A percentile compares a stretch with the other conserved stretches of the same genome.
These are phyloP conservation scores for Taxidea taxus DNA, from an alignment of 2,113 vertebrate species.

Conservation along the genomic window DNA sequence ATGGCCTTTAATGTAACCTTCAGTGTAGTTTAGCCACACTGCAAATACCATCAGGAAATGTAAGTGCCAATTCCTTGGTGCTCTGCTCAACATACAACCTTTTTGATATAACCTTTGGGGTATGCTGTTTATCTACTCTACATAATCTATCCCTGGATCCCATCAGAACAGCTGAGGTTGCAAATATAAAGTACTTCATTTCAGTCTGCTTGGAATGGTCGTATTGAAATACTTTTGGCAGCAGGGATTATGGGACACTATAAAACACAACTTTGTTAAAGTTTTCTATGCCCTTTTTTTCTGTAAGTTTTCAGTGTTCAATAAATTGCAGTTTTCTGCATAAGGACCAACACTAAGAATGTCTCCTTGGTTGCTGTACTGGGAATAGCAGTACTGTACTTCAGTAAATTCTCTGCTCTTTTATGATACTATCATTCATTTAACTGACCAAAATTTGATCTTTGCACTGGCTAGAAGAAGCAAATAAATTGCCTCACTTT, in stretches of 20 bases:
- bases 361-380: background rate
- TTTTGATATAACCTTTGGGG: conserved; percentile 54
- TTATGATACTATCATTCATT: background rate
- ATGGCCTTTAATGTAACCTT: conserved; percentile 24
- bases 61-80: conserved; percentile 38
- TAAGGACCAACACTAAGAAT: background rate
- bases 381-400: background rate
- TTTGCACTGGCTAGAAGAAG: background rate
- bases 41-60: conserved; percentile 13
- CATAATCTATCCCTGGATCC: conserved; percentile 48
- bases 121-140: conserved; percentile 52
- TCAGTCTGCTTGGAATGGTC: conserved; percentile 37
- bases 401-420: background rate
- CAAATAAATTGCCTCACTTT: background rate
- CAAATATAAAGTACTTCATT: conserved; percentile 48
- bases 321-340: conserved; percentile 17
- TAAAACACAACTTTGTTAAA: conserved; percentile 36
- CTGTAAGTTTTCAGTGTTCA: background rate
- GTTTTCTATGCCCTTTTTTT: background rate
- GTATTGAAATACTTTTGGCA: conserved; percentile 58
- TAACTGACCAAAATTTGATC: background rate
- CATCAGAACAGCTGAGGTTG: conserved; percentile 52
- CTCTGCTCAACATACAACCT: conserved; percentile 43
- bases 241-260: background rate
- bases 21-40: background rate